Evolutionary conservation across 2,888 invertebrate species (phyloP), one percentile per base, ranked within the genome.

Genomic region (Spodoptera picta): DNA sequence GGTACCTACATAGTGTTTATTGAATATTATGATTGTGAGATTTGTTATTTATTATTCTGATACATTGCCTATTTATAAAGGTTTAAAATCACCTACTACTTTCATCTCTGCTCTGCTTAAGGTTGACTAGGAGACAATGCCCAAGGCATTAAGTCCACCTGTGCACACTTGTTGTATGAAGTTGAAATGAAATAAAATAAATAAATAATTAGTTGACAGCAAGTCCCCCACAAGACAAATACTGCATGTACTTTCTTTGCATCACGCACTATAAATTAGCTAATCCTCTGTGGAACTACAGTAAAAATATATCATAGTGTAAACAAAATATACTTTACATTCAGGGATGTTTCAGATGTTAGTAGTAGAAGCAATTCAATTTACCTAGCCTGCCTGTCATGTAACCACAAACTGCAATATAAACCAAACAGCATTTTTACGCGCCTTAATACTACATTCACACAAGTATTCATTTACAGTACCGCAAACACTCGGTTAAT

Each of bases 251-350:
- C 60, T 44, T 73, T 70, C 77, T 60, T 49, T 70, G 71, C 68
- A 66, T 67, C 69, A 74, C 70, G 69, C 69, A 74, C 71, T 78
- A 70, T 73, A 69, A 65, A 80, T 85, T 81, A 86, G 87, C 87
- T 86, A 90, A 92, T 89, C 89, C 90, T 90, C 91, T 87, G 80
- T 84, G 86, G 85, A 87, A 89, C 84, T 85, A 89, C 87, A 89
- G 80, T 80, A 85, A 85, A 90, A 89, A 91, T 89, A 89, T 93
- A 93, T 93, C 94, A 94, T 94, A 93, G 93, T 90, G 87, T 85
- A 71, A 92, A 91, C 85, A 88, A 87, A 87, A 87, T 77, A 86
- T 80, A 80, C 75, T 83, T 74, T 73, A 79, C 78, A 79, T 73
- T 78, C 65, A 78, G 60, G 58, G 68, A 77, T 78, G 77, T 72